Evolutionary conservation across 2,797 vertebrate species (phyloP), one percentile per base, ranked within the genome.

Genomic region (Hoplostethus atlanticus): DNA sequence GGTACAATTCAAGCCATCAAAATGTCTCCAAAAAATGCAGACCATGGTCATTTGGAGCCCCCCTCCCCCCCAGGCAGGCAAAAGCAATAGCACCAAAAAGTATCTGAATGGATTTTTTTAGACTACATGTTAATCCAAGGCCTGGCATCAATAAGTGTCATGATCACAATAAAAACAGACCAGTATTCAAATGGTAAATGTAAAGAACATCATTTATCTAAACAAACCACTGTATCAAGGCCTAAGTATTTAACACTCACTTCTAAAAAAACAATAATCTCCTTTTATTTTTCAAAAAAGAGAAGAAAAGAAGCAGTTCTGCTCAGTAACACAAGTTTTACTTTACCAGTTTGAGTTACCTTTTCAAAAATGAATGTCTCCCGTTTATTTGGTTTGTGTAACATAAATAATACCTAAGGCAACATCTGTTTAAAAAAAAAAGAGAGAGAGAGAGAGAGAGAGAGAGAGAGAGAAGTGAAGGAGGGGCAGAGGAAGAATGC

Each of bases 331-430:
- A 68, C 84, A 16, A 3, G 0, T 64, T 68, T 21, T 21, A 21
- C 21, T 80, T 78, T 74, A 78, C 62, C 77, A 70, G 68, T 68
- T 57, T 71, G 78, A 15, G 67, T 83, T 78, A 68, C 79, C 53
- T 75, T 80, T 81, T 68, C 50, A 67, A 79, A 87, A 89, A 88
- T 83, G 67, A 91, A 91, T 84, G 80, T 91, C 91, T 91, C 68
- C 86, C 77, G 68, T 93, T 90, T 89, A 91, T 95, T 95, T 95
- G 94, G 94, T 94, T 94, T 94, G 86, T 87, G 84, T 93, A 90
- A 93, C 92, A 93, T 92, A 93, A 92, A 93, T 92, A 91, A 93
- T 89, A 93, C 86, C 93, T 94, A 95, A 95, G 94, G 94, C 94
- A 95, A 94, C 93, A 85, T 94, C 87, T 88, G 93, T 91, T 92